Percentiles rank a stretch among this genome's conserved stretches.
phyloP scores from a whole-genome alignment of 2,888 invertebrate genomes.

The Diplazon laetatorius region DNA sequence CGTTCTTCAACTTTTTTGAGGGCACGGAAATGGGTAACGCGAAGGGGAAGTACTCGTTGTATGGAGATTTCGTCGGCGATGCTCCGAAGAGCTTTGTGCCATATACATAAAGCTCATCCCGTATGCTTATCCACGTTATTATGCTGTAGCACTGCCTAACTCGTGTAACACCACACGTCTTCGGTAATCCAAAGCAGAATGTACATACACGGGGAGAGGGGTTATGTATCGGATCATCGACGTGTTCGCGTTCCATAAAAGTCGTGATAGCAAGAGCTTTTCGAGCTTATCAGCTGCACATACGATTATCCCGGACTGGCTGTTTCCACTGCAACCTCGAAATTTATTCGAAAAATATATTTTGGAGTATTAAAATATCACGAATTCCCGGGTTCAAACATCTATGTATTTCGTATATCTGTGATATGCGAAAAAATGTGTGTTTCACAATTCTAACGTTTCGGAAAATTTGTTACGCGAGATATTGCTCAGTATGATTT shows the following conservation, averaged over 20 bases:
- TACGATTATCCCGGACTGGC: slow-evolving; percentile 7
- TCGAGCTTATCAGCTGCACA: slow-evolving; percentile 39
- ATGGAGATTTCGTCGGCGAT: not conserved
- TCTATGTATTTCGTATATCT: too few relatives aligned
- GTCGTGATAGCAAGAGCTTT: slow-evolving; percentile 40
- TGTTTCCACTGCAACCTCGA: not conserved
- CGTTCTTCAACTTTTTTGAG: not conserved
- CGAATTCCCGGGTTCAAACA: too few relatives aligned
- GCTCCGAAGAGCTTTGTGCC: slow-evolving; percentile 13
- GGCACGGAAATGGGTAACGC: not conserved
- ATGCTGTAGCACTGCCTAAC: not conserved
- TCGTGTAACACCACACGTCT: slow-evolving; percentile 9
- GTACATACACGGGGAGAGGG: slow-evolving; percentile 1
- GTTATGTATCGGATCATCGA: slow-evolving; percentile 10
- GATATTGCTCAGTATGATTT: too few relatives aligned
- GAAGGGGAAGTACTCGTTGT: not conserved
- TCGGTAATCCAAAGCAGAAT: not conserved
- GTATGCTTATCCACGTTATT: slow-evolving; percentile 14
- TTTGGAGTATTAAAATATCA: too few relatives aligned
- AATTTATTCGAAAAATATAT: not conserved
- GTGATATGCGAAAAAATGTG: too few relatives aligned
- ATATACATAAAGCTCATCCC: slow-evolving; percentile 6
- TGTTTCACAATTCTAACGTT: too few relatives aligned
- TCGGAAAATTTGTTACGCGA: too few relatives aligned
- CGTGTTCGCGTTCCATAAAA: slow-evolving; percentile 43